A percentile compares a stretch with the other conserved stretches of the same genome.
Evolutionary conservation across 53 echinoderm and acorn worm species (phyloP).

Genomic region (Apostichopus leukothele): DNA sequence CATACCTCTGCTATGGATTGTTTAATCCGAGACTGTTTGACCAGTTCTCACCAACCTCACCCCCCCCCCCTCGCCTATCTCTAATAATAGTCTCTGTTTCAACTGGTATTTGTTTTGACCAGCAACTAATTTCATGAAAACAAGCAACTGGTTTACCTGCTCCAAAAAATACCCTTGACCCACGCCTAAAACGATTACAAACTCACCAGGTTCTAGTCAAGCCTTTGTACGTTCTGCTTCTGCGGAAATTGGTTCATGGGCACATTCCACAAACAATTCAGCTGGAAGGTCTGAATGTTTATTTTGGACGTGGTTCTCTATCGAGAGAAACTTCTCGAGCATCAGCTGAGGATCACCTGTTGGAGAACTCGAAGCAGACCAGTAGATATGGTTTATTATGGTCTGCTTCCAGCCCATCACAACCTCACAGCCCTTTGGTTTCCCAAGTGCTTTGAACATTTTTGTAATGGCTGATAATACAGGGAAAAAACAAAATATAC

Average conservation of each 20-base stretch:
- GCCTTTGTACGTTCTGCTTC: slow-evolving; percentile 38
- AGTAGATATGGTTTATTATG: slow-evolving; percentile 44
- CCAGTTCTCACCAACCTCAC: too few relatives aligned
- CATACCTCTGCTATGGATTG: too few relatives aligned
- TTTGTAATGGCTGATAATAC: too few relatives aligned
- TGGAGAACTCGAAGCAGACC: slow-evolving; percentile 37
- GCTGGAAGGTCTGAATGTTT: slow-evolving; percentile 45
- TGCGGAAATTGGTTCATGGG: slow-evolving; percentile 49
- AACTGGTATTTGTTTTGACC: too few relatives aligned
- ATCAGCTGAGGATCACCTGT: slow-evolving; percentile 39
- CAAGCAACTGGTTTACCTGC: too few relatives aligned
- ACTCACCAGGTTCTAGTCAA: slow-evolving; percentile 61
- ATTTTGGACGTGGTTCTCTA: slow-evolving; percentile 45
- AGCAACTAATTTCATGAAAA: too few relatives aligned
- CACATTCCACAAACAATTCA: slow-evolving; percentile 47
- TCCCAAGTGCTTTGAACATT: not conserved
- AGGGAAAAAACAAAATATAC: too few relatives aligned
- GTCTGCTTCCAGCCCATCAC: slow-evolving; percentile 38
- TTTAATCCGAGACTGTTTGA: too few relatives aligned
- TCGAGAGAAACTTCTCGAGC: slow-evolving; percentile 44
- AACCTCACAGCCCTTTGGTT: slow-evolving; percentile 39
- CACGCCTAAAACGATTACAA: not conserved
- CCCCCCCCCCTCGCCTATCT: too few relatives aligned
- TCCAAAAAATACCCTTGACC: too few relatives aligned
- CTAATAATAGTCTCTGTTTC: too few relatives aligned